Evolutionary conservation across 2,797 vertebrate species (phyloP).

Genomic region (Microctenopoma lineatum): DNA sequence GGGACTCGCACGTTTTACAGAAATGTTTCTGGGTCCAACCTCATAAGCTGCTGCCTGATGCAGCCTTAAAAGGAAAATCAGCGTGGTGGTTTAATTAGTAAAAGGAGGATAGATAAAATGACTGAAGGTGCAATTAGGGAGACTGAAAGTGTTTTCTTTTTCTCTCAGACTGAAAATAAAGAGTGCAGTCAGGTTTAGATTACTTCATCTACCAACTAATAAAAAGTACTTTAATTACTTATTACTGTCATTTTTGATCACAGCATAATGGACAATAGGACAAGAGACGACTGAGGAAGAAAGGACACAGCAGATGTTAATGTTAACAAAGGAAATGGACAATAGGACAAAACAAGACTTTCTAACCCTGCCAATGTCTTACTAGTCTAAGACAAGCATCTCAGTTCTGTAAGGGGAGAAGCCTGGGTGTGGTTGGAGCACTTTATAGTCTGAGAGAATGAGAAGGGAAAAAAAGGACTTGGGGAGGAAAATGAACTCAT

Average conservation of each 20-base stretch:
- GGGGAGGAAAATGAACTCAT: constrained; percentile 78
- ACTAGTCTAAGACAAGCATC: constrained; percentile 49
- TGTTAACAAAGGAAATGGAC: constrained; percentile 1
- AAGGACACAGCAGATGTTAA: neutral
- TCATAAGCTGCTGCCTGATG: no score
- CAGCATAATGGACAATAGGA: no score
- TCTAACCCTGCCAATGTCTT: neutral
- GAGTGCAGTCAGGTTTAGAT: constrained; percentile 10
- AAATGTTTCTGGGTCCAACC: no score
- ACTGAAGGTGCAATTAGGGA: neutral
- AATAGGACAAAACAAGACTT: constrained; percentile 2
- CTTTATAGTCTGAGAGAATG: constrained; percentile 64
- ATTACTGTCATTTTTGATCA: no score
- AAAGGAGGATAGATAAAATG: no score
- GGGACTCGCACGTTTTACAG: no score
- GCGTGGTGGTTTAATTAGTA: neutral
- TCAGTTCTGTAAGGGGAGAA: constrained; percentile 76
- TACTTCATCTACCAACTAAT: constrained; percentile 17
- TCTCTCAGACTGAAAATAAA: neutral
- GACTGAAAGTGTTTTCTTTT: neutral
- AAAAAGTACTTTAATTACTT: no score
- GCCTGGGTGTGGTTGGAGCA: constrained; percentile 80
- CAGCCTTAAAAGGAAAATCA: neutral
- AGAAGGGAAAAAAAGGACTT: constrained; percentile 35
- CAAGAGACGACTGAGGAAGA: neutral